Conservation (phyloP, 92 coral and sea anemone genomes). For the Zoanthus sansibaricus region DNA sequence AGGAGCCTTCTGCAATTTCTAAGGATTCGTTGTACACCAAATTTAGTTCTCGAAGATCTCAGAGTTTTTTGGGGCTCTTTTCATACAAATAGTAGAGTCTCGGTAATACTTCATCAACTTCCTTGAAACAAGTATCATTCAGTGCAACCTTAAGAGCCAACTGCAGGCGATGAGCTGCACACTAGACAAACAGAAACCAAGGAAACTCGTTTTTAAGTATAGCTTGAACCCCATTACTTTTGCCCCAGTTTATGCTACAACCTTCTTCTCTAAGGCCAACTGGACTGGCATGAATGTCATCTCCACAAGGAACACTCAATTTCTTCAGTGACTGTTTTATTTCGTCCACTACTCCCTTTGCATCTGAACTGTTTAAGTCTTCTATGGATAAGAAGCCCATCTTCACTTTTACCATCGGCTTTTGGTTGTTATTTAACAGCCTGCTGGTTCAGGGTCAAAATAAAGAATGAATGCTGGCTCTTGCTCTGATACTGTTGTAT, state of each 20-base stretch:
- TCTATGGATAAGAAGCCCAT: slow-evolving; percentile 47
- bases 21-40: slow-evolving; percentile 42
- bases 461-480: slow-evolving; percentile 61
- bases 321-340: slow-evolving; percentile 37
- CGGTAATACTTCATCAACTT: slow-evolving; percentile 53
- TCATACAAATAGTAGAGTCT: slow-evolving; percentile 59
- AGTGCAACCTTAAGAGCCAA: slow-evolving; percentile 63
- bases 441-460: slow-evolving; percentile 57
- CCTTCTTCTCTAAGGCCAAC: slow-evolving; percentile 64
- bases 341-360: background rate
- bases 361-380: slow-evolving; percentile 25
- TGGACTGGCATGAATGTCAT: slow-evolving; percentile 43
- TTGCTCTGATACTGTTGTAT: slow-evolving; percentile 51
- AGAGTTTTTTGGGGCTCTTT: slow-evolving; percentile 62
- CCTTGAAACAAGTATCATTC: slow-evolving; percentile 54
- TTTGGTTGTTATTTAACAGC: slow-evolving; percentile 32
- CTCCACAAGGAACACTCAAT: slow-evolving; percentile 38
- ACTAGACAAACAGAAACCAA: slow-evolving; percentile 58
- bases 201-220: slow-evolving; percentile 30
- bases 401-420: slow-evolving; percentile 65
- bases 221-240: slow-evolving; percentile 50
- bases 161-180: slow-evolving; percentile 65
- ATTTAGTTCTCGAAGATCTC: slow-evolving; percentile 57
- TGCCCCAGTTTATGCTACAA: slow-evolving; percentile 61
- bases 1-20: slow-evolving; percentile 53